These are phyloP conservation scores for Gastracanthus pulcherrimus DNA, from an alignment of 2,888 invertebrate species.

Conservation along the genomic window DNA sequence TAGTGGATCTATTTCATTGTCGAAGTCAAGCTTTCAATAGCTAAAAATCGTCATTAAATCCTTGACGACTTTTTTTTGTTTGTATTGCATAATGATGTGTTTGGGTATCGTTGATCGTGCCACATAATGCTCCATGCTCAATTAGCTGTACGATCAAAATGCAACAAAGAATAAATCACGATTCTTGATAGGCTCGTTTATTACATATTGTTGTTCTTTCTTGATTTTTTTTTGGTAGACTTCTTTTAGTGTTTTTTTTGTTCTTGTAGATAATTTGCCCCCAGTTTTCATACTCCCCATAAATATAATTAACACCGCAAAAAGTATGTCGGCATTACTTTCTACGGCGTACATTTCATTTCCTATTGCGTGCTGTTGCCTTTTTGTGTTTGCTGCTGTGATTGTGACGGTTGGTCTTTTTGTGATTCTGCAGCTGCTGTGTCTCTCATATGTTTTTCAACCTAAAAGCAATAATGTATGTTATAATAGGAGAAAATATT, in stretches of 20 bases:
- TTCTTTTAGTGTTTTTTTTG: conserved; percentile 53
- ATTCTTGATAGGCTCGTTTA: conserved; percentile 57
- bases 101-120: conserved; percentile 49
- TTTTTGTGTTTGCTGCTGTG: conserved; percentile 73
- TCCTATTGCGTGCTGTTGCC: conserved; percentile 74
- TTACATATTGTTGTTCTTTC: conserved; percentile 44
- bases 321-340: conserved; percentile 60
- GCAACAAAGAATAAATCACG: conserved; percentile 55
- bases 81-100: conserved; percentile 60
- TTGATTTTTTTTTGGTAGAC: conserved; percentile 51
- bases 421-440: conserved; percentile 70
- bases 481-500: no score
- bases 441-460: conserved; percentile 76
- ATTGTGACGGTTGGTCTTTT: conserved; percentile 67
- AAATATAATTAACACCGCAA: conserved; percentile 57
- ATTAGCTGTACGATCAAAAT: conserved; percentile 53
- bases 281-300: conserved; percentile 48
- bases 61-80: conserved; percentile 53
- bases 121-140: conserved; percentile 39
- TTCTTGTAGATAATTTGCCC: conserved; percentile 55
- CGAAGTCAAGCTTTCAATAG: conserved; percentile 57
- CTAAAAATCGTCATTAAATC: conserved; percentile 59
- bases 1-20: conserved; percentile 47
- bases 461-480: conserved; percentile 63
- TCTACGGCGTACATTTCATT: conserved; percentile 57